phyloP scores from a whole-genome alignment of 2,797 vertebrate genomes.

The Denticeps clupeoides region DNA sequence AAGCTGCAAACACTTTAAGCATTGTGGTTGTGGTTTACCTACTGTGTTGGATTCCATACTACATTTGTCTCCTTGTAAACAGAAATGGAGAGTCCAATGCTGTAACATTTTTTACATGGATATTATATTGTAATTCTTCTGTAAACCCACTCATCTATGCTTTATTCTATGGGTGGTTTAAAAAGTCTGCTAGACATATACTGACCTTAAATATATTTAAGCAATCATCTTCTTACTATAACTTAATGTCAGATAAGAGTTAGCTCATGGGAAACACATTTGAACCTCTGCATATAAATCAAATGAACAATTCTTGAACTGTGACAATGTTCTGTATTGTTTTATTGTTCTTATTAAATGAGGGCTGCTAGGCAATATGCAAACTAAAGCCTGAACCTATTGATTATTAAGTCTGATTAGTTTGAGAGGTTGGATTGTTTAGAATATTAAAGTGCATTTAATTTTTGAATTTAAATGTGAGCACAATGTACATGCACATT shows the following conservation, averaged over 20 bases:
- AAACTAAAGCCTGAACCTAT: too few species aligned
- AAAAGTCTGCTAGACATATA: slow-evolving; percentile 36
- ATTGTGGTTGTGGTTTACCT: slow-evolving; percentile 37
- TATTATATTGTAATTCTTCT: slow-evolving; percentile 41
- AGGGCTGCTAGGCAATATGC: too few species aligned
- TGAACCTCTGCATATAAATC: too few species aligned
- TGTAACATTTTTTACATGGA: slow-evolving; percentile 31
- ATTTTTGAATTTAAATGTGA: too few species aligned
- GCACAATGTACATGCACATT: too few species aligned
- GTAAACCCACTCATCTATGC: slow-evolving; percentile 48
- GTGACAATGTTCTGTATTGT: too few species aligned
- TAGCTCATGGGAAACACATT: background rate
- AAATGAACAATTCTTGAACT: too few species aligned
- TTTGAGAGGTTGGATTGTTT: too few species aligned
- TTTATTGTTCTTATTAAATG: too few species aligned
- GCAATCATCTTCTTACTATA: background rate
- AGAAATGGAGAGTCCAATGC: slow-evolving; percentile 15
- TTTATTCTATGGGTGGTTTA: slow-evolving; percentile 49
- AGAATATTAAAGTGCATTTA: too few species aligned
- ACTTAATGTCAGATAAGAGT: background rate
- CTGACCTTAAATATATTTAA: slow-evolving; percentile 38
- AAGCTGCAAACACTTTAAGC: slow-evolving; percentile 45
- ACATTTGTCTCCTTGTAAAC: slow-evolving; percentile 29
- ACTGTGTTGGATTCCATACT: slow-evolving; percentile 42
- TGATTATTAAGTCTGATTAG: too few species aligned